Evolutionary conservation across 2,113 vertebrate species (phyloP), one percentile per base, ranked within the genome.

Genomic region (Oncorhynchus clarkii): DNA sequence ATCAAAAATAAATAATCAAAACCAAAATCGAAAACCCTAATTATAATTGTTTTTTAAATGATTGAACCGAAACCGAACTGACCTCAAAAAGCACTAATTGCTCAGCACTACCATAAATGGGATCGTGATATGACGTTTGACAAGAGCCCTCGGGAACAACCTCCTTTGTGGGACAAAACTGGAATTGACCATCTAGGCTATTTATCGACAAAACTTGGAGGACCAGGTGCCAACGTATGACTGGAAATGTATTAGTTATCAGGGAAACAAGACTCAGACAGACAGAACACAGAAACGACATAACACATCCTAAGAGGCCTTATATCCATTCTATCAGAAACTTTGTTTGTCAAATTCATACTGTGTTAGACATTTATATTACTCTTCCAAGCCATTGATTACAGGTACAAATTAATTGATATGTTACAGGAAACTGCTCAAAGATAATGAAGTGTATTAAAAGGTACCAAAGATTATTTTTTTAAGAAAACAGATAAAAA

Each of bases 371-470:
- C 86, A 85, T 91, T 86, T 94, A 82, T 90, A 94, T 89, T 88
- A 89, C 88, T 94, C 92, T 91, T 91, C 86, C 88, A 95, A 94
- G 92, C 93, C 94, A 94, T 95, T 94, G 81, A 79, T 82, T 95
- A 96, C 95, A 96, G 96, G 96, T 97, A 96, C 95, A 95, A 90
- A 95, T 88, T 94, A 88, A 91, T 91, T 94, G 94, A 94, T 94
- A 85, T 87, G 89, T 90, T 94, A 92, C 90, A 90, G 89, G 93
- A 94, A 92, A 95, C 96, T 98, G 96, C 96, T 96, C 93, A 90
- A 91, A 93, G 92, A 95, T 92, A 95, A 90, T 92, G 91, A 78
- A 45, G 39, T 45, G 39, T 85, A 93, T 94, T 88, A 83, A 94
- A 94, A 95, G 96, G 96, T 98, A 97, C 96, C 96, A 96, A 97